A percentile compares a stretch with the other conserved stretches of the same genome.
Evolutionary conservation across 2,113 vertebrate species (phyloP).

Genomic region (Rhabdomys dilectus): DNA sequence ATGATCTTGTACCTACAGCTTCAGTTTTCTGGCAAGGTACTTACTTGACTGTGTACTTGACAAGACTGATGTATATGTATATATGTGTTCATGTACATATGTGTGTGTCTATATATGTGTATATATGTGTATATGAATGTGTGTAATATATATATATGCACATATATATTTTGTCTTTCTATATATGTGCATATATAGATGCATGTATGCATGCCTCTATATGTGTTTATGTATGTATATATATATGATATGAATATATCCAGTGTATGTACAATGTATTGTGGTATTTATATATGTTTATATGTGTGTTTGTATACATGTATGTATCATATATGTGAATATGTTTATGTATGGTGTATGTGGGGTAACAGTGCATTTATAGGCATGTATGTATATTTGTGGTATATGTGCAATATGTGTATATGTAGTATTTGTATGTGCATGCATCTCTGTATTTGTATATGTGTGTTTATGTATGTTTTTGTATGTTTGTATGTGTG

Average conservation of each 20-base stretch:
- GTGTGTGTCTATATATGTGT: too few relatives aligned
- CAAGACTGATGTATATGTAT: not conserved
- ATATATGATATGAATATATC: not conserved
- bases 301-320: too few relatives aligned
- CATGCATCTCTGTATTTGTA: not conserved
- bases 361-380: not conserved
- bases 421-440: not conserved
- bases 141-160: not conserved
- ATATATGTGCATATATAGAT: not conserved
- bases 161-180: too few relatives aligned
- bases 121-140: not conserved
- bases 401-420: not conserved
- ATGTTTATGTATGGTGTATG: not conserved
- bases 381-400: not conserved
- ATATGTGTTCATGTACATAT: not conserved
- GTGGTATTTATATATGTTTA: not conserved
- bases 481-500: too few relatives aligned
- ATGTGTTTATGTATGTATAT: not conserved
- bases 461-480: not conserved
- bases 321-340: not conserved
- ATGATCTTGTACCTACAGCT: not conserved
- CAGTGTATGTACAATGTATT: not conserved
- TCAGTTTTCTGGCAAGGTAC: constrained; percentile 34
- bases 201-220: not conserved
- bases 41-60: constrained; percentile 10